Evolutionary conservation across 2,797 vertebrate species (phyloP), one percentile per base, ranked within the genome.

Genomic region (Mycteria americana): DNA sequence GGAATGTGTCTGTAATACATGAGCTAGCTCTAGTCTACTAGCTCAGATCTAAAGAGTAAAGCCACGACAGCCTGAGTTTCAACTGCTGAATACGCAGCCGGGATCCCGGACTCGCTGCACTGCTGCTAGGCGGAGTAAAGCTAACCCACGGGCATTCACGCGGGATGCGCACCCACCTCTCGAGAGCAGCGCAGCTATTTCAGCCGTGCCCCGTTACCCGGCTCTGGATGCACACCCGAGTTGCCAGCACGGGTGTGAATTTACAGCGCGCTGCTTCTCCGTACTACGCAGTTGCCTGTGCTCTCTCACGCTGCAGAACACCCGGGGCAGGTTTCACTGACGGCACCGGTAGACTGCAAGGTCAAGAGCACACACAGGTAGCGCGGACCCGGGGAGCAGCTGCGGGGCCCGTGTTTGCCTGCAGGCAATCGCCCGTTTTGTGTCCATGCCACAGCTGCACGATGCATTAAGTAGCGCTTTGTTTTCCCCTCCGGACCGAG

Each of bases 211-310:
- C 46, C 23, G 2, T 45, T 35, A 7, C 13, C 33, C 12, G 3
- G 3, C 56, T n/a, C 23, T 11, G 39, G 56, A 87, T 6, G 10
- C 45, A 9, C 14, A 2, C 23, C 17, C 30, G 8, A 2, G 35
- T 50, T 15, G 30, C 53, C 45, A 4, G 46, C 30, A 13, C 1
- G 10, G 31, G 10, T 21, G 37, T 41, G 37, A 35, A 43, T 35
- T 51, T 23, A n/a, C 19, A 12, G 45, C 0, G 15, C 45, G 0
- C 17, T 17, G 35, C 35, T 46, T 2, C 27, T 31, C 51, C 22
- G 3, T 2, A 9, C 8, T 2, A 14, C 11, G 4, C 27, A 6
- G 41, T 1, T 14, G 39, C 3, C 69, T n/a, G 39, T 7, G 19
- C 19, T 35, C 37, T 25, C 37, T 53, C 39, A 7, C 15, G 4